Percentiles rank a stretch among this genome's conserved stretches.
These are phyloP conservation scores for Sturnira hondurensis DNA, from an alignment of 2,113 vertebrate species.

Conservation along the genomic window DNA sequence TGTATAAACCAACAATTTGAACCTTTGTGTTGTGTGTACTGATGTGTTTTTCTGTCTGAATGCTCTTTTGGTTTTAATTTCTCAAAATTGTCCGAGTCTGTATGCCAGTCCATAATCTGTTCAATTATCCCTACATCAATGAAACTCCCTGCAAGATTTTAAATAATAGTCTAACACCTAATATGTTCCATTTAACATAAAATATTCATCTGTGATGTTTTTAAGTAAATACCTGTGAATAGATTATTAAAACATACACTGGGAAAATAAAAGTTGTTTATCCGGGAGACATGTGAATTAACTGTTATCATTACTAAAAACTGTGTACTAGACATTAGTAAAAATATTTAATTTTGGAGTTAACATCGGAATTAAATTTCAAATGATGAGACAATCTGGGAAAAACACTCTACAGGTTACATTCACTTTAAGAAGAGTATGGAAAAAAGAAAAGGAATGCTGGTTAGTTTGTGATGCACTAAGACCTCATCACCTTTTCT, in stretches of 20 bases:
- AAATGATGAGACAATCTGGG: background rate
- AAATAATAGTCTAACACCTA: constrained; percentile 12
- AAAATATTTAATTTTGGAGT: constrained; percentile 35
- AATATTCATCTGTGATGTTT: background rate
- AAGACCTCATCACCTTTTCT: background rate
- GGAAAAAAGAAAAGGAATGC: background rate
- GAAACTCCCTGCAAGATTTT: constrained; percentile 12
- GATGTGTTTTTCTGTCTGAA: background rate
- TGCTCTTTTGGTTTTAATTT: background rate
- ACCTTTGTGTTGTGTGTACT: background rate
- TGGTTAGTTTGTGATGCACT: background rate
- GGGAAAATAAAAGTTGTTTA: constrained; percentile 19
- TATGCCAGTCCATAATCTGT: background rate
- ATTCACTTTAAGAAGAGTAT: background rate
- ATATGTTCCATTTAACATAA: constrained; percentile 26
- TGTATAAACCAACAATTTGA: background rate
- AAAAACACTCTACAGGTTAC: background rate
- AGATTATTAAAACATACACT: background rate
- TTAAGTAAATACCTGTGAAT: constrained; percentile 22
- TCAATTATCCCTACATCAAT: background rate
- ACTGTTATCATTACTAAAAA: constrained; percentile 7
- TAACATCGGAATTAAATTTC: constrained; percentile 15
- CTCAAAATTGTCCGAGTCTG: background rate
- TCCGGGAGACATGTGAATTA: background rate
- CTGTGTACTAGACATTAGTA: background rate